Evolutionary conservation across 2,113 vertebrate genomes (phyloP), one percentile per base, ranked within the genome.

Genomic region (Cyprinus carpio): DNA sequence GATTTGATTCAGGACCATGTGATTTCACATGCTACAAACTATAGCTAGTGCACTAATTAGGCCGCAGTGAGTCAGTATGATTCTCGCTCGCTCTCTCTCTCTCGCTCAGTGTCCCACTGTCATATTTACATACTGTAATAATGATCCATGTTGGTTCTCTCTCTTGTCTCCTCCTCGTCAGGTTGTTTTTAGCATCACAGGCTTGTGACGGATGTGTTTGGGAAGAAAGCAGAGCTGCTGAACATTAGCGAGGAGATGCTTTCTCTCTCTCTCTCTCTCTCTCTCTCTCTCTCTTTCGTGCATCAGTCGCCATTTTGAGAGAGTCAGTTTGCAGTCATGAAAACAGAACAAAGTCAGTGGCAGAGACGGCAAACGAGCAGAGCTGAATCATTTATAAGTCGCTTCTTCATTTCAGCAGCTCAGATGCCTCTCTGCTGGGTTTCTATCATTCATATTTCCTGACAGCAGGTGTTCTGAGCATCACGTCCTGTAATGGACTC

Each of bases 281-380:
- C 10, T 31, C 49, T 56, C 27, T 18, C 40, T 31, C 75, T 51
- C 46, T 76, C 65, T 76, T 31, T 34, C 10, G 8, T 60, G 54
- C 51, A 58, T 13, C 29, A 23, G 54, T 23, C 6, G 76, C 54
- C 76, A 79, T 60, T 79, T 79, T 79, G 76, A 60, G 54, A 60
- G 18, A 51, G 74, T 29, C 46, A 18, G 75, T 77, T 34, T 77
- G 75, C 75, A 34, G 75, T 77, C 23, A 34, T 77, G 75, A 77
- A 77, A 77, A 77, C 49, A 56, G 75, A 56, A 34, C 27, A 77
- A 34, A 77, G 29, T 56, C 49, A 56, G 49, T 3, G 20, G 18
- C 3, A 13, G 29, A 78, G 54, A 60, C 10, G 40, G 43, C 54
- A 78, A 60, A 78, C 5, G 76, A 78, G 20, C 54, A 37, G 49